phyloP scores from a whole-genome alignment of 2,113 vertebrate species.

The Calypte anna region DNA sequence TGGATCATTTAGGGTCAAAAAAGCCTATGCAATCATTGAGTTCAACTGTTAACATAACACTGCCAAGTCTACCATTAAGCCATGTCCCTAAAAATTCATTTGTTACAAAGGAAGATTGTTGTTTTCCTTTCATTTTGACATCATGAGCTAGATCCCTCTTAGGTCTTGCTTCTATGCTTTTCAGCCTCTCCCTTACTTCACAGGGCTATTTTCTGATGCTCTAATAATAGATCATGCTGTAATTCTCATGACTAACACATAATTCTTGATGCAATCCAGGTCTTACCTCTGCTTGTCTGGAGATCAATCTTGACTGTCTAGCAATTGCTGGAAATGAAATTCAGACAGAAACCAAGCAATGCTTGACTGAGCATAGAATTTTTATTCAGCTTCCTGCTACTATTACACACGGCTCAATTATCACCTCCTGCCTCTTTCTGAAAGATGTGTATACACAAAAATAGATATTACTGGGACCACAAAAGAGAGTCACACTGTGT shows the following conservation, averaged over 20 bases:
- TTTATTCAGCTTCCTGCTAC: neutral
- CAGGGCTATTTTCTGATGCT: slow-evolving; percentile 45
- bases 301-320: slow-evolving; percentile 55
- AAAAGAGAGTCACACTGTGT: neutral
- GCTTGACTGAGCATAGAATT: slow-evolving; percentile 27
- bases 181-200: slow-evolving; percentile 16
- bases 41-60: neutral
- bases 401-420: slow-evolving; percentile 21
- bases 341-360: slow-evolving; percentile 38
- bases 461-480: neutral
- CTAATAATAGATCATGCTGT: slow-evolving; percentile 33
- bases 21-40: neutral
- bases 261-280: slow-evolving; percentile 39
- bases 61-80: neutral
- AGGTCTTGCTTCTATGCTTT: slow-evolving; percentile 1
- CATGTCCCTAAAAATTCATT: neutral
- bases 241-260: slow-evolving; percentile 48
- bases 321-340: slow-evolving; percentile 64
- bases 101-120: neutral
- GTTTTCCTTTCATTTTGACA: slow-evolving; percentile 17
- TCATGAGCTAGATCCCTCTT: neutral
- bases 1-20: neutral
- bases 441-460: neutral
- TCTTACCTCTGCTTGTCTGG: slow-evolving; percentile 38
- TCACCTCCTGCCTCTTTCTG: neutral